Evolutionary conservation across 1,140 invertebrate species (phyloP).

Genomic region (Parapsyche elsis): DNA sequence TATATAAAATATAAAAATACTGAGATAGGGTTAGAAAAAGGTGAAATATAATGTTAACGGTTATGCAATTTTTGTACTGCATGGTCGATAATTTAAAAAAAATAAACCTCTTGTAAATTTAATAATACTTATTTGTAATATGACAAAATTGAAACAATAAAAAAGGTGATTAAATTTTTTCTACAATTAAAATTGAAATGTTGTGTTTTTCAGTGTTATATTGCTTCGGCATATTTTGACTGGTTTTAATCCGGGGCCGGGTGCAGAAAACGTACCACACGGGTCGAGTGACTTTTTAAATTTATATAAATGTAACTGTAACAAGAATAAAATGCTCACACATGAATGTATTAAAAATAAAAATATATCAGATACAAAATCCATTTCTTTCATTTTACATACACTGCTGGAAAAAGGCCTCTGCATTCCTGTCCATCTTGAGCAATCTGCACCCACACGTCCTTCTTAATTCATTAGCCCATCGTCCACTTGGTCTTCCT

Average conservation of each 20-base stretch:
- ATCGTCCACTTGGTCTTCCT: too few species aligned
- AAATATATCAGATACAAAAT: constrained; percentile 50
- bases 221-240: constrained; percentile 36
- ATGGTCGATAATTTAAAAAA: constrained; percentile 40
- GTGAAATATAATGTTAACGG: constrained; percentile 23
- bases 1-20: constrained; percentile 5
- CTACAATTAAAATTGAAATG: not conserved
- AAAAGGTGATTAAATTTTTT: constrained; percentile 19
- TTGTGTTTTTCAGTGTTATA: not conserved
- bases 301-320: constrained; percentile 55
- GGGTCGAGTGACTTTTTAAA: constrained; percentile 47
- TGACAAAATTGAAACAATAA: constrained; percentile 31
- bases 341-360: constrained; percentile 56
- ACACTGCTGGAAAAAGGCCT: too few species aligned
- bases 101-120: constrained; percentile 38
- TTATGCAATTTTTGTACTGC: constrained; percentile 53
- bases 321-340: constrained; percentile 54
- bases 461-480: too few species aligned
- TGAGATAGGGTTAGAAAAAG: not conserved
- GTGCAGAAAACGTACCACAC: not conserved
- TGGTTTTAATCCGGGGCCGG: not conserved
- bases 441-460: too few species aligned
- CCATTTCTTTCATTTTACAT: constrained; percentile 16
- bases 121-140: constrained; percentile 27
- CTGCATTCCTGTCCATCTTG: too few species aligned